Evolutionary conservation across 1,140 invertebrate species (phyloP), one percentile per base, ranked within the genome.

Genomic region (Atta texana): DNA sequence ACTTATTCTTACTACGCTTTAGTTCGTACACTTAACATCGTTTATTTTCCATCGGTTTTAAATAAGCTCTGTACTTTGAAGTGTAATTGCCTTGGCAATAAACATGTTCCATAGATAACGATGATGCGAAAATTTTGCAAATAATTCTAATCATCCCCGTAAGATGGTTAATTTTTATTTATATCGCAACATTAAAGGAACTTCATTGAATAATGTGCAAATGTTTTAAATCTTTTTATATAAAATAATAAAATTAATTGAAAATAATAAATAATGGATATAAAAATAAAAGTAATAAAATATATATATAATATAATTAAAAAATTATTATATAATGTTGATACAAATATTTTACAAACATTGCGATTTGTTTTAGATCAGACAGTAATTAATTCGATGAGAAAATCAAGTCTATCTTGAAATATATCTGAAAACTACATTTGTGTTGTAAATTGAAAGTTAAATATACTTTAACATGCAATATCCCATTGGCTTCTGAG

Each of bases 391-490:
- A 28, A 69, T 51, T 55, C 31, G 5, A 0, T 12, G 21, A 44
- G 44, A 28, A 85, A 85, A 77, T 85, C 10, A 39, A 64, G 7
- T 85, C 12, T 64, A 64, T 77, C 82, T 2, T 21, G 14, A 18
- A 24, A 85, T 77, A 34, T 64, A 85, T 77, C 10, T 77, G 16
- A 85, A 64, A 84, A 72, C 51, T 87, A 55, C 21, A 71, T 53
- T 64, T 71, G 28, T 59, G 10, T 51, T 66, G 71, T 18, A 89
- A 89, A 90, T 90, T 90, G 88, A 87, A 89, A 88, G 31, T 81
- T 82, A 77, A 90, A 87, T 31, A n/a, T 31, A 21, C 49, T 18
- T 21, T 28, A 28, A 69, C 89, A 75, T 34, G 88, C 75, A 44
- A 89, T 34, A 34, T n/a, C 39, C 7, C 72, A 71, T 85, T 85